phyloP scores from a whole-genome alignment of 1,140 invertebrate species.

The Aphelinus certus region DNA sequence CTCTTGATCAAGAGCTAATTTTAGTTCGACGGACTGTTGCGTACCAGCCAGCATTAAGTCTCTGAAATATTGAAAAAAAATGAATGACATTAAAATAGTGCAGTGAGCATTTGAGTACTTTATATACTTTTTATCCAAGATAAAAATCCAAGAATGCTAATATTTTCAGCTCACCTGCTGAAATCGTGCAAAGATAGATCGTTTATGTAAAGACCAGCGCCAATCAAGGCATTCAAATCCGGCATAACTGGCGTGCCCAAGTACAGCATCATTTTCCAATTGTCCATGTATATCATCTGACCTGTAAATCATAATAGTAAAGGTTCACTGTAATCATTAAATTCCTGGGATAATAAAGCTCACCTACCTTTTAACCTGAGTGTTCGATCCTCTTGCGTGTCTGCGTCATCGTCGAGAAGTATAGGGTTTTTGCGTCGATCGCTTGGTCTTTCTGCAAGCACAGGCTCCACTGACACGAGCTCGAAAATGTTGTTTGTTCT shows the following conservation, averaged over 20 bases:
- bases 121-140: background rate
- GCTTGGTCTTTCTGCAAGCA: conserved; percentile 73
- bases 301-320: conserved; percentile 67
- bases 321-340: too few species aligned
- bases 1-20: conserved; percentile 94
- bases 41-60: conserved; percentile 96
- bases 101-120: background rate
- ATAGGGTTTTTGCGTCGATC: conserved; percentile 67
- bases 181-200: conserved; percentile 98
- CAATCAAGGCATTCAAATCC: conserved; percentile 88
- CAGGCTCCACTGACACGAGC: conserved; percentile 85
- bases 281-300: conserved; percentile 98
- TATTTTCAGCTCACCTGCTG: conserved; percentile 73
- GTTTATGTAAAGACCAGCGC: conserved; percentile 93
- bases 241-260: conserved; percentile 95
- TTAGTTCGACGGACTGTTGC: conserved; percentile 96
- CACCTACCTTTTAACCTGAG: conserved; percentile 81
- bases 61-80: conserved; percentile 61
- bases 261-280: conserved; percentile 97
- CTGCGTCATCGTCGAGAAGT: conserved; percentile 72
- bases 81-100: background rate
- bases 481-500: conserved; percentile 97
- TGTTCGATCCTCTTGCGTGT: conserved; percentile 73
- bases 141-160: background rate
- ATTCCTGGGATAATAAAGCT: too few species aligned